These are phyloP conservation scores for Pristionchus mayeri DNA, from an alignment of 2,888 invertebrate species.

Conservation along the genomic window DNA sequence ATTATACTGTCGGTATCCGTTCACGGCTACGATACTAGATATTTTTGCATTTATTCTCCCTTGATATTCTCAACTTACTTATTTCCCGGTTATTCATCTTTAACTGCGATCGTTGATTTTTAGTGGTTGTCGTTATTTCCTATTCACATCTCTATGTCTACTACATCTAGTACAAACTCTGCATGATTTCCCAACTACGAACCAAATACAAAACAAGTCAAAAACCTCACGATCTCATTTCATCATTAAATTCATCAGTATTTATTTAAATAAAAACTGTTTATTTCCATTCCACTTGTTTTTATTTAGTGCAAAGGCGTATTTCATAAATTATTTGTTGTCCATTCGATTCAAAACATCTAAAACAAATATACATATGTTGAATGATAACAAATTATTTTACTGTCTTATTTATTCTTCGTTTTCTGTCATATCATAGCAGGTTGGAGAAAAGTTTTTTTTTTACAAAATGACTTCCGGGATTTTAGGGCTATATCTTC, in stretches of 20 bases:
- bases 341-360: background rate
- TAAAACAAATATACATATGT: background rate
- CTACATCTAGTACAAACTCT: background rate
- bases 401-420: no score
- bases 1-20: no score
- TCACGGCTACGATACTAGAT: no score
- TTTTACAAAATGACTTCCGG: no score
- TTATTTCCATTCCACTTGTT: background rate
- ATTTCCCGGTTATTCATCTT: no score
- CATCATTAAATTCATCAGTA: background rate
- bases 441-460: no score
- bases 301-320: background rate
- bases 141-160: background rate
- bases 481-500: no score
- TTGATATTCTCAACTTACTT: no score
- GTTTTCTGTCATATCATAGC: no score
- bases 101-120: background rate
- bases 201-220: constrained; percentile 39
- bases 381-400: background rate
- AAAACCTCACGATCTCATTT: background rate
- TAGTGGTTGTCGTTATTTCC: background rate
- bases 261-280: background rate
- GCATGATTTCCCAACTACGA: no score
- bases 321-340: constrained; percentile 34
- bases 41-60: no score